Evolutionary conservation across 2,888 invertebrate genomes (phyloP), one percentile per base, ranked within the genome.

Genomic region (Ormia ochracea): DNA sequence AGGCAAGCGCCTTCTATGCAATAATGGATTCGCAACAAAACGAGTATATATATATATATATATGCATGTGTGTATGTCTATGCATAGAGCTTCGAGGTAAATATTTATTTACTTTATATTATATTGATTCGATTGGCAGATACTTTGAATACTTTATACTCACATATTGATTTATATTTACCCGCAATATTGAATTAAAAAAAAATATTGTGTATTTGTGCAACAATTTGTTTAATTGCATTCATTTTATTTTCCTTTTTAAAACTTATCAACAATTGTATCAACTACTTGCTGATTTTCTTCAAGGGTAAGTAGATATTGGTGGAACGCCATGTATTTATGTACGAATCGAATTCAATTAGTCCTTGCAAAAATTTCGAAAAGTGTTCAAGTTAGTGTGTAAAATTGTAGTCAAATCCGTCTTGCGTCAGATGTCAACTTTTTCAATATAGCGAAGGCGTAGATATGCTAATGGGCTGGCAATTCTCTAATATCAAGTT

Each of bases 11-110:
- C 48, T 23, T 36, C 70, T 43, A 63, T 70, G 52, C 69, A 70
- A 19, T 17, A 74, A 65, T 23, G 41, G 31, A 59, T 59, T 59
- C 58, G 43, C 23, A 28, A 38, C 10, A 61, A 26, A 65, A 68
- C 26, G 3, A 17, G 1, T 17, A 1, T 26, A 23, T 26, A 48
- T 1, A 19, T 19, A 43, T 19, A 43, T 10, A 19, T 19, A 45
- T 12, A 1, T 17, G 17, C 54, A 63, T 61, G 28, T 21, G 19
- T n/a, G n/a, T n/a, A n/a, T n/a, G n/a, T n/a, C n/a, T n/a, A n/a
- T n/a, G n/a, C n/a, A n/a, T n/a, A n/a, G n/a, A n/a, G n/a, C n/a
- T n/a, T n/a, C n/a, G n/a, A n/a, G n/a, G n/a, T n/a, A n/a, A n/a
- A n/a, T n/a, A n/a, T n/a, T n/a, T n/a, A n/a, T n/a, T n/a, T n/a